These are phyloP conservation scores for Megaustenia siamemsis DNA, from an alignment of 2,888 invertebrate genomes.

Conservation along the genomic window DNA sequence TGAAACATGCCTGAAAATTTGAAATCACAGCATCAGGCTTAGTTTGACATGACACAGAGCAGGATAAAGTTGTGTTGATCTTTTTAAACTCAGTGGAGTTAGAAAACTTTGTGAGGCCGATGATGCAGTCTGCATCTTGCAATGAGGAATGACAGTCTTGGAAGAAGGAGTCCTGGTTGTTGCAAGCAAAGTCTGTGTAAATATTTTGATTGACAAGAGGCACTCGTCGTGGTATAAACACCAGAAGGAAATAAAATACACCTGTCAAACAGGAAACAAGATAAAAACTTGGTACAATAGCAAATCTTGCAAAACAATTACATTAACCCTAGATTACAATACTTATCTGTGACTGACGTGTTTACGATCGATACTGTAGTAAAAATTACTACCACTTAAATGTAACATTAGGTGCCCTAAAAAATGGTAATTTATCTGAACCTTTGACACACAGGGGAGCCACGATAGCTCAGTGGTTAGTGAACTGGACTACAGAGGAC, in stretches of 20 bases:
- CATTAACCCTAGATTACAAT: too few species aligned
- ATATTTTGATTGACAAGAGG: constrained; percentile 39
- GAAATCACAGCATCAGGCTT: not conserved
- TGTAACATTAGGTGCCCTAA: too few species aligned
- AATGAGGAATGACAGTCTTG: constrained; percentile 61
- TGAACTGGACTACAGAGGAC: too few species aligned
- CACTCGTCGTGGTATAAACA: constrained; percentile 80
- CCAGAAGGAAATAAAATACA: constrained; percentile 87
- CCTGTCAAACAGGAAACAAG: constrained; percentile 31
- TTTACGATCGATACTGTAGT: too few species aligned
- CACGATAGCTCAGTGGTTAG: too few species aligned
- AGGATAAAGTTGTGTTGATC: constrained; percentile 11
- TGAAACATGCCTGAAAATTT: constrained; percentile 56
- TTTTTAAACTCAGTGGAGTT: constrained; percentile 1
- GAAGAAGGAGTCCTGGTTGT: constrained; percentile 67
- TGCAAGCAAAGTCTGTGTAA: constrained; percentile 66
- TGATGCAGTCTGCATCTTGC: not conserved
- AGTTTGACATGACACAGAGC: constrained; percentile 31
- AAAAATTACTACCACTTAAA: too few species aligned
- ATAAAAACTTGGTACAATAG: not conserved
- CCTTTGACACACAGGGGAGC: too few species aligned
- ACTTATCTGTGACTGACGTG: too few species aligned
- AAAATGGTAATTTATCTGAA: too few species aligned
- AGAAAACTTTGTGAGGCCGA: constrained; percentile 19
- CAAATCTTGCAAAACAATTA: constrained; percentile 3